A percentile compares a stretch with the other conserved stretches of the same genome.
phyloP scores from a whole-genome alignment of 2,797 vertebrate species.

The Poecile montanus region DNA sequence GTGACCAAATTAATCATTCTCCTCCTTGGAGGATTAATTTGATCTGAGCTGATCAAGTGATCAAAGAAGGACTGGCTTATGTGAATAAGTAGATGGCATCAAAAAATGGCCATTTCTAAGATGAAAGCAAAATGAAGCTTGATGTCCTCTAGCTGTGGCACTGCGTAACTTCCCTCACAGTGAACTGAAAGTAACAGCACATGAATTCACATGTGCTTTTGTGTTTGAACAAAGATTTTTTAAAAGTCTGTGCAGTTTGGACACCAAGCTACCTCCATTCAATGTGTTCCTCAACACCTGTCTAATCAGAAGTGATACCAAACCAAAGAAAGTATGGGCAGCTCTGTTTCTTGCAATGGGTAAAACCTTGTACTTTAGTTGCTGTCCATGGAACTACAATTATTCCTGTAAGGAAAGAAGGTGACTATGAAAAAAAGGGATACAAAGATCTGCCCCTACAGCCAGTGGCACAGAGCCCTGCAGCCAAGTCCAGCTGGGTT shows the following conservation, averaged over 20 bases:
- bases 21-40: not conserved
- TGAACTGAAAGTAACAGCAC: not conserved
- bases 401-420: not conserved
- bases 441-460: not conserved
- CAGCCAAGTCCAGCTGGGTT: accelerated
- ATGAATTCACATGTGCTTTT: not conserved
- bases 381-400: not conserved
- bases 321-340: not conserved
- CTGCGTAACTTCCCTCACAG: not conserved
- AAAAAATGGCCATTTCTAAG: not conserved
- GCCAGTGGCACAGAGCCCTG: not conserved
- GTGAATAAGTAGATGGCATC: not conserved
- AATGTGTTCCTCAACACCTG: not conserved
- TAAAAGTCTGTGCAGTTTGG: not conserved
- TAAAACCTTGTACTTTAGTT: not conserved
- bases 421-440: not conserved
- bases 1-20: not conserved
- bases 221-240: not conserved
- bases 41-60: not conserved
- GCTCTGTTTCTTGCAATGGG: not conserved
- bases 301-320: not conserved
- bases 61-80: not conserved
- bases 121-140: not conserved
- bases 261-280: not conserved
- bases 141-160: not conserved